These are phyloP conservation scores for Chascanopsetta lugubris DNA, from an alignment of 2,113 vertebrate genomes.

Conservation along the genomic window DNA sequence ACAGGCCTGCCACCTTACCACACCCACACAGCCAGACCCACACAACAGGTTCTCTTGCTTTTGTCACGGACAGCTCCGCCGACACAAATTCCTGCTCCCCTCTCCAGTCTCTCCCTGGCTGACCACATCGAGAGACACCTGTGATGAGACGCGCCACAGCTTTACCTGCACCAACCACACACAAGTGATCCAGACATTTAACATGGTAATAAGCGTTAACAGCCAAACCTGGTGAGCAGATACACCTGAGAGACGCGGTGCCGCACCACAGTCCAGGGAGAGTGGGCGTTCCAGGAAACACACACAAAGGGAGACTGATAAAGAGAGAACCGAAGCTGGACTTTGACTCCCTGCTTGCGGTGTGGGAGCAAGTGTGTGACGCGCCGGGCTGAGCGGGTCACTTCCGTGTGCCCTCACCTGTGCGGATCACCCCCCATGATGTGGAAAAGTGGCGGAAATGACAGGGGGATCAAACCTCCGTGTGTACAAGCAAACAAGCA, in stretches of 20 bases:
- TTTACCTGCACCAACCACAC: no score
- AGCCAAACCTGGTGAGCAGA: background rate
- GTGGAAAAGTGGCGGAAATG: background rate
- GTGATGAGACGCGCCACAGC: no score
- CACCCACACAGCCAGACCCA: slow-evolving; percentile 60
- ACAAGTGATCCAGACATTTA: background rate
- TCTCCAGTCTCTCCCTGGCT: slow-evolving; percentile 14
- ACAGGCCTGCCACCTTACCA: slow-evolving; percentile 69
- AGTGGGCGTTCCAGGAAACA: slow-evolving; percentile 43
- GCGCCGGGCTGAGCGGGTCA: slow-evolving; percentile 6
- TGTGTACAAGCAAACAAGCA: background rate
- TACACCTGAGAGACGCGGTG: slow-evolving; percentile 22
- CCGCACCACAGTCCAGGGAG: slow-evolving; percentile 4
- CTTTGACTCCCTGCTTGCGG: slow-evolving; percentile 53
- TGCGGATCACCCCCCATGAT: background rate
- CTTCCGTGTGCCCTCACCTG: slow-evolving; percentile 67
- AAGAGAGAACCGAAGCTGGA: slow-evolving; percentile 49
- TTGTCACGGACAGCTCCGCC: background rate
- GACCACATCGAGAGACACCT: slow-evolving; percentile 52
- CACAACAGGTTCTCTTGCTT: slow-evolving; percentile 71
- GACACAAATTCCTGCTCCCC: background rate
- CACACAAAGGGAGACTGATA: slow-evolving; percentile 31
- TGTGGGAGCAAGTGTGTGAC: background rate
- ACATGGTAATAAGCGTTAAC: background rate
- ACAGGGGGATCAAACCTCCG: background rate